These are phyloP conservation scores for Chaetodon trifasciatus DNA, from an alignment of 2,797 vertebrate genomes.

Conservation along the genomic window DNA sequence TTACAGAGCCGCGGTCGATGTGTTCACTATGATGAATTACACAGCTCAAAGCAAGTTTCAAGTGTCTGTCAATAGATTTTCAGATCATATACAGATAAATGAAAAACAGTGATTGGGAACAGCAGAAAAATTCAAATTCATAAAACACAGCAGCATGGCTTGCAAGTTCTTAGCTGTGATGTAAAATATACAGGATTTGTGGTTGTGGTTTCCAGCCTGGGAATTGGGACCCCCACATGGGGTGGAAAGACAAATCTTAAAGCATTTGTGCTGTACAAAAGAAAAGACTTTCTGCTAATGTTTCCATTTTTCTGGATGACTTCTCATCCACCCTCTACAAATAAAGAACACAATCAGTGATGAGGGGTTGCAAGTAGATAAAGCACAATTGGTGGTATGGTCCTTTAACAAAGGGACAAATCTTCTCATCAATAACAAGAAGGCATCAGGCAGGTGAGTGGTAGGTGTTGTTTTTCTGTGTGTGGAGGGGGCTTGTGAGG, in stretches of 20 bases:
- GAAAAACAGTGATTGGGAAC: not conserved
- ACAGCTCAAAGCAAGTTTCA: not conserved
- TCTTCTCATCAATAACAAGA: not conserved
- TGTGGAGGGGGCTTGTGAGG: constrained; percentile 3
- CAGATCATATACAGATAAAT: not conserved
- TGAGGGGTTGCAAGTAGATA: not conserved
- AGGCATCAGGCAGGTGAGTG: not conserved
- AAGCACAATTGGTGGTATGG: not conserved
- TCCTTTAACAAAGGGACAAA: not conserved
- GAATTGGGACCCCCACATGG: not conserved
- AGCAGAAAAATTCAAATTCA: not conserved
- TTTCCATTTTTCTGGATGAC: not conserved
- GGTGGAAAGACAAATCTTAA: not conserved
- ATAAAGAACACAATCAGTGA: not conserved
- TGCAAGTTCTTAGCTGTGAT: not conserved
- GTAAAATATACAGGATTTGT: not conserved
- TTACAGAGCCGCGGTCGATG: not conserved
- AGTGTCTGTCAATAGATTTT: not conserved
- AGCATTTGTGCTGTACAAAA: not conserved
- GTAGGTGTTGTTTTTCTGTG: constrained; percentile 5
- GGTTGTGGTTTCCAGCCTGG: not conserved
- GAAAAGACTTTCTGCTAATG: not conserved
- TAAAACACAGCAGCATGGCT: not conserved
- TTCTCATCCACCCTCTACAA: not conserved
- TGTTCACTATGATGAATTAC: not conserved